phyloP scores from a whole-genome alignment of 2,888 invertebrate genomes.

The Tricholauxania praeusta region DNA sequence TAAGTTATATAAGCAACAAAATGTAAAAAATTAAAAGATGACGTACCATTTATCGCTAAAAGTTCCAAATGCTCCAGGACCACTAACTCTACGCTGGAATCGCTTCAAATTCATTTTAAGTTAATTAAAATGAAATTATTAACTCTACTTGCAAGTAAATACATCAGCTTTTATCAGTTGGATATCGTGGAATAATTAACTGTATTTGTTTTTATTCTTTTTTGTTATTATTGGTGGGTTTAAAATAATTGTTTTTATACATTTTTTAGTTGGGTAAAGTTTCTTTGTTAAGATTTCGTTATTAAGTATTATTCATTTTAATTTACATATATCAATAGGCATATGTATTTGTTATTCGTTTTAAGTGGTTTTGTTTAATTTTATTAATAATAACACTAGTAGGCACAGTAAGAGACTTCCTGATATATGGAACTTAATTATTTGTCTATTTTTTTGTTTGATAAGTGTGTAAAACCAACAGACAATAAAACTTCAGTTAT shows the following conservation, averaged over 20 bases:
- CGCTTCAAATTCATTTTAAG: conserved; percentile 67
- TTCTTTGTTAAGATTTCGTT: too few relatives aligned
- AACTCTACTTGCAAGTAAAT: conserved; percentile 40
- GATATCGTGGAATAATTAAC: too few relatives aligned
- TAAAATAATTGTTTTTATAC: too few relatives aligned
- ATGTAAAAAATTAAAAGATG: too few relatives aligned
- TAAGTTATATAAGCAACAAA: too few relatives aligned
- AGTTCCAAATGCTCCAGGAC: conserved; percentile 68
- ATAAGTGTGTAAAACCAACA: background rate
- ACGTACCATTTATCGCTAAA: conserved; percentile 66
- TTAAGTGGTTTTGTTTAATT: background rate
- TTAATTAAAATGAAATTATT: conserved; percentile 47
- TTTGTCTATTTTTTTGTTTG: background rate
- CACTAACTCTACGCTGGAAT: conserved; percentile 68
- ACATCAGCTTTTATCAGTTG: background rate
- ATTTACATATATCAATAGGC: too few relatives aligned
- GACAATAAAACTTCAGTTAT: too few relatives aligned
- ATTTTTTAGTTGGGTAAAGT: too few relatives aligned
- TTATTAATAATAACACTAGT: conserved; percentile 14
- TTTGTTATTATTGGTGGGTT: too few relatives aligned
- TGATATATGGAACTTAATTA: conserved; percentile 26
- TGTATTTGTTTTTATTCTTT: too few relatives aligned
- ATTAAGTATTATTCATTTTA: too few relatives aligned
- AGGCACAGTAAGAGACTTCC: conserved; percentile 32
- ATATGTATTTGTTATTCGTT: background rate